Percentiles rank a stretch among this genome's conserved stretches.
Evolutionary conservation across 2,797 vertebrate species (phyloP).

Genomic region (Trichosurus vulpecula): DNA sequence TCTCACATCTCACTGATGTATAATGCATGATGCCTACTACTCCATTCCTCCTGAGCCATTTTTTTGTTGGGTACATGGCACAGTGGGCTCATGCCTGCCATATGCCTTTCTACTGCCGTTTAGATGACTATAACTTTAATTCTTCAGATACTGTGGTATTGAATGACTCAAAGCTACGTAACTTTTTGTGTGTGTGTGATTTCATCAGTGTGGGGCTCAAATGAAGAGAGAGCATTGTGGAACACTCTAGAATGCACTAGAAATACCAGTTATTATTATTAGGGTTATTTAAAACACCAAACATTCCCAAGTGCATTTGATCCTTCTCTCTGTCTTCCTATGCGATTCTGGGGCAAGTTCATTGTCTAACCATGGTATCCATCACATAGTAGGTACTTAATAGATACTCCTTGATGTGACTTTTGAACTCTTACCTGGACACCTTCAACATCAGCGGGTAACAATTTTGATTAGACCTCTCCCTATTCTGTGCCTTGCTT

Average conservation of each 20-base stretch:
- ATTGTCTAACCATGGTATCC: not conserved
- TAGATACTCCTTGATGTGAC: not conserved
- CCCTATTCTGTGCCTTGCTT: not conserved
- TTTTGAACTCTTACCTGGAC: not conserved
- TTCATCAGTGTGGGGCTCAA: not conserved
- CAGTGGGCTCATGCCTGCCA: too few relatives aligned
- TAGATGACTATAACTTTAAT: not conserved
- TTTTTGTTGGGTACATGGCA: not conserved
- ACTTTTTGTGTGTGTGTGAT: not conserved
- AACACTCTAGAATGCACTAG: not conserved
- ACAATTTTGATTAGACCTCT: not conserved
- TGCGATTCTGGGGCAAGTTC: not conserved
- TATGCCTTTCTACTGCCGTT: not conserved
- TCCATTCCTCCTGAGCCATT: not conserved
- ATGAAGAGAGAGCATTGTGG: not conserved
- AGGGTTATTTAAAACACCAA: not conserved
- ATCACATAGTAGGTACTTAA: not conserved
- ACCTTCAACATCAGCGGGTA: not conserved
- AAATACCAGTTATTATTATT: not conserved
- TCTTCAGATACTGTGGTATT: not conserved
- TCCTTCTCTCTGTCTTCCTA: too few relatives aligned
- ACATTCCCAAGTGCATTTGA: not conserved
- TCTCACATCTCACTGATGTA: not conserved
- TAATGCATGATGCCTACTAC: not conserved
- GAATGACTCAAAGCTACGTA: not conserved